Conservation (phyloP, 2,113 vertebrate species). For the Mormyrus iriodes region DNA sequence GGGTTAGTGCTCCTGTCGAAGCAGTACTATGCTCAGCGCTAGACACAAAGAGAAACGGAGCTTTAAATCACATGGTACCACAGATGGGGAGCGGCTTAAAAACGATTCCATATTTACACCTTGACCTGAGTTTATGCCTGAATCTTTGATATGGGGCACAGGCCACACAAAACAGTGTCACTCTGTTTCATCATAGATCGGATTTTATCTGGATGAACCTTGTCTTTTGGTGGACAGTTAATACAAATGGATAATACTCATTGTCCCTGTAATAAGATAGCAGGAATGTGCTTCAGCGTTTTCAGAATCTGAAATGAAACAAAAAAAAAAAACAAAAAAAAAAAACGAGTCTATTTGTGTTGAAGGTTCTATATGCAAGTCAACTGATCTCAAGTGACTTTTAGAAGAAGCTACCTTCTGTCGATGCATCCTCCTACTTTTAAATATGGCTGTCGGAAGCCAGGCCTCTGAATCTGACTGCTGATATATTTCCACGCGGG, state of each 20-base stretch:
- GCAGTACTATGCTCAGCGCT: background rate
- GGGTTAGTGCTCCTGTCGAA: background rate
- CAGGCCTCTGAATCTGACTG: background rate
- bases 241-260: background rate
- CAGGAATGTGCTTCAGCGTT: background rate
- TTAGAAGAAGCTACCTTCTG: background rate
- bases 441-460: background rate
- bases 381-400: background rate
- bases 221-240: background rate
- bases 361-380: background rate
- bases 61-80: background rate
- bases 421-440: background rate
- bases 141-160: background rate
- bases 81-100: background rate
- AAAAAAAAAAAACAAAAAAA: too few relatives aligned
- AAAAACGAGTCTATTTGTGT: background rate
- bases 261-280: background rate
- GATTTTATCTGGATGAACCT: background rate
- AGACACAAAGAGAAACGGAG: background rate
- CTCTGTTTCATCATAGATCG: background rate
- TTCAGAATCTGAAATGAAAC: background rate
- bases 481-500: background rate
- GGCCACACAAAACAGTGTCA: background rate
- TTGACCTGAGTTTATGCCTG: conserved; percentile 1
- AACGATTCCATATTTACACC: conserved; percentile 5